Evolutionary conservation across 2,888 invertebrate species (phyloP), one percentile per base, ranked within the genome.

Genomic region (Heliconius ethilla): DNA sequence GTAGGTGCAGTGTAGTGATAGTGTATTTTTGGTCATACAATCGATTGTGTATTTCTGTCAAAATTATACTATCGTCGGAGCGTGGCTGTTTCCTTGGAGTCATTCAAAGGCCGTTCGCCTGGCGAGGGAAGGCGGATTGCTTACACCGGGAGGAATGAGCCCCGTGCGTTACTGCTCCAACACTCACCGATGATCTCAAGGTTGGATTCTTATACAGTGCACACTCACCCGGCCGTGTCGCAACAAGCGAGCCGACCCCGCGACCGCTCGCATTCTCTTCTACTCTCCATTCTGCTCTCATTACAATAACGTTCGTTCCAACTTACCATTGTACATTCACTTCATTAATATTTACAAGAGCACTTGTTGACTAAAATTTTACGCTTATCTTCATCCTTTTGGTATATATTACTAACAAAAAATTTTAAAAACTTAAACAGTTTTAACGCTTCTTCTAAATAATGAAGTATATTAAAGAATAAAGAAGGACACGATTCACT

Each of bases 181-280:
- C 90, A 92, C 92, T 92, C 91, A 93, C 93, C 94, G 94, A 94
- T 94, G 94, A 94, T 94, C 94, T 94, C 94, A 92, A 94, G 94
- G 94, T 94, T 91, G 89, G 92, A 86, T 88, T 86, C 84, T 86
- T 40, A 63, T 65, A 45, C 63, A 45, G 63, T 83, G 84, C 82
- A 81, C 81, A 81, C 81, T 81, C 82, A 79, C 81, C 78, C 79
- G 80, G 84, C 85, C 83, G 86, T 91, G 90, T 90, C 89, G 91
- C 89, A 88, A 91, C 86, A 85, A 87, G 87, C 88, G 86, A 87
- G 85, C 86, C 84, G 88, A 89, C 90, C 89, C 89, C 89, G 86
- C 89, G 88, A 85, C 87, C 86, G 85, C 88, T 89, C 87, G 86
- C 89, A 87, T 89, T 91, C 89, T 87, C 87, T 84, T 84, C 84